Percentiles rank a stretch among this genome's conserved stretches.
phyloP scores from a whole-genome alignment of 2,113 vertebrate species.

The Lynx canadensis region DNA sequence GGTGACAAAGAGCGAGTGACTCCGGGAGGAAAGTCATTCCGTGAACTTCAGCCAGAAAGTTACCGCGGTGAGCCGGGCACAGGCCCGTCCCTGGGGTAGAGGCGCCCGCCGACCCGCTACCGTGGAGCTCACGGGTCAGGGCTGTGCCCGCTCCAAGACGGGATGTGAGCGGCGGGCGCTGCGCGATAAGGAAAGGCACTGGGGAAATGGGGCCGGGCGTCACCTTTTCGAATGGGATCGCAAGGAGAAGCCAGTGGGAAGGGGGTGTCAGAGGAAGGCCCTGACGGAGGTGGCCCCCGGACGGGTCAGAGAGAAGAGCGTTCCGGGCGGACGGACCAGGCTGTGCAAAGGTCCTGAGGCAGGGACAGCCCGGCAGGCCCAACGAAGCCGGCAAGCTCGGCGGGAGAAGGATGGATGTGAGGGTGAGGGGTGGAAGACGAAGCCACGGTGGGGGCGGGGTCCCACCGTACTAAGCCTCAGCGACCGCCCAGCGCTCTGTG shows the following conservation, averaged over 20 bases:
- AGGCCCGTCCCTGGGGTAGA: background rate
- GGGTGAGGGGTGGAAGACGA: background rate
- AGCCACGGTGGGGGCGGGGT: accelerated
- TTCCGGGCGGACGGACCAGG: background rate
- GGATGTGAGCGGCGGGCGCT: too few relatives aligned
- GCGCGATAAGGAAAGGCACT: accelerated
- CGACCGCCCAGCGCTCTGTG: background rate
- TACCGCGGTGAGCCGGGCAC: accelerated
- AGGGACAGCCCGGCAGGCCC: background rate
- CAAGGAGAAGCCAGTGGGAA: background rate
- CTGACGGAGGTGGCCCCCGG: background rate
- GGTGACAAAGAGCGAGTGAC: too few relatives aligned
- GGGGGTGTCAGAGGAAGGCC: background rate
- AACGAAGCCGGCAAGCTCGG: background rate
- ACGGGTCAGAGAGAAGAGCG: background rate
- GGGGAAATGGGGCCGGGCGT: background rate
- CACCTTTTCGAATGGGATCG: background rate
- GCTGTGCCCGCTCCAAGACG: background rate
- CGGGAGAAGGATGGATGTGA: background rate
- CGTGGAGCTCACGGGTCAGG: accelerated
- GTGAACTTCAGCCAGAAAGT: background rate
- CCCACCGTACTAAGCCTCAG: background rate
- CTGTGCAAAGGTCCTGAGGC: background rate
- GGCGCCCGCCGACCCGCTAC: background rate
- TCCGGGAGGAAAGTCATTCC: background rate